Evolutionary conservation across 2,888 invertebrate species (phyloP), one percentile per base, ranked within the genome.

Genomic region (Athetis lepigone): DNA sequence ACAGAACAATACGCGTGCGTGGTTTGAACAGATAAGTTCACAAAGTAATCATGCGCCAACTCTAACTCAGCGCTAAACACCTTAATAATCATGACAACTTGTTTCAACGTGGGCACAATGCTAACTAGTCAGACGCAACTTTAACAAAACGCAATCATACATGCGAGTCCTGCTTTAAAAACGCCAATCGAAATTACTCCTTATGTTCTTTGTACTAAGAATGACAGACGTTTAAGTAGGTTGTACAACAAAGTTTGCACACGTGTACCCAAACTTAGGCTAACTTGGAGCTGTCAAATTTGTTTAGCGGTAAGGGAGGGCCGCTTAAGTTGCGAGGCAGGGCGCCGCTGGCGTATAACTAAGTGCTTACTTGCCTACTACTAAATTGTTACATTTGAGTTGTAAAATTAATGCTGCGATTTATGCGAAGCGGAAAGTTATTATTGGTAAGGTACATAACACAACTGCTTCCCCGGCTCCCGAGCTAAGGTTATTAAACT

Each of bases 201-300:
- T 78, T 90, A 87, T 69, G 4, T 0, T 1, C 1, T 46, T 11
- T 6, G 4, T 0, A 1, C 49, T 82, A 86, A 77, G 77, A 62
- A 33, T 19, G 51, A 43, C 6, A 19, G 4, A 33, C 33, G 19
- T 55, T 78, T 71, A 59, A 29, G 37, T 51, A 29, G 56, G 46
- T 33, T 55, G 74, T 69, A 79, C 62, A 67, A 62, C 59, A 77
- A 90, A 83, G 65, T 87, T 90, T 86, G 89, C 83, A 82, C 82
- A 84, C 85, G 83, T 88, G 87, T 90, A 87, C 89, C 87, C 88
- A 89, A 93, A 93, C 92, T 94, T 92, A 85, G 88, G 85, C 90
- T 91, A 94, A 94, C 89, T 94, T 92, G 84, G 87, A 92, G 93
- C 95, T 94, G 94, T 94, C 95, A 95, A 94, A 95, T 94, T 94